Evolutionary conservation across 2,888 invertebrate genomes (phyloP), one percentile per base, ranked within the genome.

Genomic region (Rhabditophanes sp.): DNA sequence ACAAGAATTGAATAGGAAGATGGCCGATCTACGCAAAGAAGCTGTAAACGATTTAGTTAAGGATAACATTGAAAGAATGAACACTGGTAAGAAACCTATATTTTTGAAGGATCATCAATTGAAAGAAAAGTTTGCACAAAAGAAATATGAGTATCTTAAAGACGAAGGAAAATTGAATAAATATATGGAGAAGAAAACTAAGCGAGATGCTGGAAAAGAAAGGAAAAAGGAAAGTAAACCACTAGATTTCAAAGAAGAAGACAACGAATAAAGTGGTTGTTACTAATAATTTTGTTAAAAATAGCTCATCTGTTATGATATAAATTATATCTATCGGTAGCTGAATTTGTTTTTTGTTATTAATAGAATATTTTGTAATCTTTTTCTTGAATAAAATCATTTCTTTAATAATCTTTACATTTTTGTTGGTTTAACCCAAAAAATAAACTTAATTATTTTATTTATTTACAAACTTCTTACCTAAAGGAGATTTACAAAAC

Each of bases 21-120:
- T n/a, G n/a, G 47, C 45, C 28, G 41, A 42, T 15, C 36, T 46
- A 16, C 41, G 47, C 33, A 39, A 41, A 21, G 44, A 52, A 18
- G 44, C 50, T 2, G 43, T 42, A 18, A 41, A 40, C 23, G 50
- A 56, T 25, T 27, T 56, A 4, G 44, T 44, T 15, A 33, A 49
- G 25, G 44, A 42, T 11, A 59, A 59, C 39, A 55, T 59, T 23
- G 42, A 56, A 20, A 35, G 59, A 25, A 53, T 59, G 53, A 42
- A 51, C 14, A 27, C 41, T n/a, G 59, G 59, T 29, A 37, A 34
- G 15, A 40, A 36, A 11, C 48, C 46, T 11, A 38, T 48, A 18
- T 48, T 31, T 17, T 30, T 46, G 19, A 49, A 39, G 15, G 15
- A 23, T 15, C 29, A 15, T 7, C 12, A 23, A 8, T 12, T 15